A percentile compares a stretch with the other conserved stretches of the same genome.
phyloP scores from a whole-genome alignment of 2,113 vertebrate species.

The Nothocercus julius region DNA sequence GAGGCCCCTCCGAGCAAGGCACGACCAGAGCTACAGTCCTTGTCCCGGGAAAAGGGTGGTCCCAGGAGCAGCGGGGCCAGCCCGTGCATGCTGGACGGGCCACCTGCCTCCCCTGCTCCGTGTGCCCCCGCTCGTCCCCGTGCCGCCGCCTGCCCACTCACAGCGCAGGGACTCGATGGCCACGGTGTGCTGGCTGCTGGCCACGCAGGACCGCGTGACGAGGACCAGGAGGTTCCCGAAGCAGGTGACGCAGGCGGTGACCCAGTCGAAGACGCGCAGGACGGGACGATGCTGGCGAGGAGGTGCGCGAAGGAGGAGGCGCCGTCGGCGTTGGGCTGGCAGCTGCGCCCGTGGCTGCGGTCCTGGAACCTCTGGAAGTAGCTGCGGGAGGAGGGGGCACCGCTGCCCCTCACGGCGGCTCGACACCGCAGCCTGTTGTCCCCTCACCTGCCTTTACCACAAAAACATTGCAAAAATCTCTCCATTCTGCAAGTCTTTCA shows the following conservation, averaged over 20 bases:
- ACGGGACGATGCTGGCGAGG: slow-evolving; percentile 69
- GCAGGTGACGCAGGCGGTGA: slow-evolving; percentile 73
- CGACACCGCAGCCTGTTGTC: not conserved
- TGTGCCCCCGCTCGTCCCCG: rapidly evolving
- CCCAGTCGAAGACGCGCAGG: slow-evolving; percentile 73
- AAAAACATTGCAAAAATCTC: not conserved
- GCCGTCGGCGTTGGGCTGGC: slow-evolving; percentile 73
- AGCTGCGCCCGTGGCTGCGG: slow-evolving; percentile 74
- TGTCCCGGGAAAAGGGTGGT: not conserved
- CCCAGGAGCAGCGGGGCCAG: not conserved
- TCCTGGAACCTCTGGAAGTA: slow-evolving; percentile 76
- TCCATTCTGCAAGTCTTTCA: not conserved
- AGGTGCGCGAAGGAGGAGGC: slow-evolving; percentile 77
- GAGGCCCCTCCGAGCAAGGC: too few species aligned
- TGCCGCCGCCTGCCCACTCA: not conserved
- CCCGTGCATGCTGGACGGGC: not conserved
- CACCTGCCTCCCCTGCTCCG: rapidly evolving
- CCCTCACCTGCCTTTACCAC: not conserved
- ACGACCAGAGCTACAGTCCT: not conserved
- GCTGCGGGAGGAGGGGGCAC: not conserved
- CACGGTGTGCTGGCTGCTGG: slow-evolving; percentile 68
- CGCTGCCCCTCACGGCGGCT: too few species aligned
- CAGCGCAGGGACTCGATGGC: slow-evolving; percentile 78
- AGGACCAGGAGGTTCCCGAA: slow-evolving; percentile 73
- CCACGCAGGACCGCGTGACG: slow-evolving; percentile 59